Conservation (phyloP, 2,113 vertebrate genomes). For the Amia ocellicauda region DNA sequence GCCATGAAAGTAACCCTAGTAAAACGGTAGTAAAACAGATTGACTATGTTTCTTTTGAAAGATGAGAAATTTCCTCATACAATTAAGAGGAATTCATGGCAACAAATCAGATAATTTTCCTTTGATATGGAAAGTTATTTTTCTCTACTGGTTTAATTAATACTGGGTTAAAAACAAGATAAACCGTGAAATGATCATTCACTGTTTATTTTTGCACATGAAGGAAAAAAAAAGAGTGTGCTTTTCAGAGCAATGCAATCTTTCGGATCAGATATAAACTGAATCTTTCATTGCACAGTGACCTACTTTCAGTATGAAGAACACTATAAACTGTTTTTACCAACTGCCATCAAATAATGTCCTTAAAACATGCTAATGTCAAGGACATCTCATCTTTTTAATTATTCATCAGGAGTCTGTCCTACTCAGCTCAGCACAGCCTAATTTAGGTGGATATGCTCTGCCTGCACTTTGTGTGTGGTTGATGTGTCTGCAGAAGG, state of each 20-base stretch:
- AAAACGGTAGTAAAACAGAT: too few relatives aligned
- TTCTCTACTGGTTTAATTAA: too few relatives aligned
- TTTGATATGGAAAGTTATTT: too few relatives aligned
- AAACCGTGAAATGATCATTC: too few relatives aligned
- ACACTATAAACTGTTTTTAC: conserved; percentile 48
- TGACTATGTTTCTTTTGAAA: too few relatives aligned
- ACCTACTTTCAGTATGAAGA: conserved; percentile 57
- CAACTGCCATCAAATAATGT: conserved; percentile 44
- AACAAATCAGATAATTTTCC: too few relatives aligned
- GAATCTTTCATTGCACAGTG: conserved; percentile 53
- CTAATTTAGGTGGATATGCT: conserved; percentile 48
- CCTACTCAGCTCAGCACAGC: conserved; percentile 43
- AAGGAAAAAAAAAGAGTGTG: background rate
- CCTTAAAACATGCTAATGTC: conserved; percentile 47
- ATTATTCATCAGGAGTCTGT: conserved; percentile 58
- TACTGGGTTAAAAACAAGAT: too few relatives aligned
- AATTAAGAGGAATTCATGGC: too few relatives aligned
- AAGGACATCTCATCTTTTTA: conserved; percentile 52
- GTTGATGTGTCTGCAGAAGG: conserved; percentile 21
- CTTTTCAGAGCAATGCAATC: conserved; percentile 33
- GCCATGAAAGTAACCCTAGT: too few relatives aligned
- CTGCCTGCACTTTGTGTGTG: conserved; percentile 25
- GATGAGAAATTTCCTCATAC: too few relatives aligned
- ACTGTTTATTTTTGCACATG: too few relatives aligned
- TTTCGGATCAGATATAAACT: conserved; percentile 36